A percentile compares a stretch with the other conserved stretches of the same genome.
phyloP scores from a whole-genome alignment of 2,113 vertebrate genomes.

The Merops nubicus region DNA sequence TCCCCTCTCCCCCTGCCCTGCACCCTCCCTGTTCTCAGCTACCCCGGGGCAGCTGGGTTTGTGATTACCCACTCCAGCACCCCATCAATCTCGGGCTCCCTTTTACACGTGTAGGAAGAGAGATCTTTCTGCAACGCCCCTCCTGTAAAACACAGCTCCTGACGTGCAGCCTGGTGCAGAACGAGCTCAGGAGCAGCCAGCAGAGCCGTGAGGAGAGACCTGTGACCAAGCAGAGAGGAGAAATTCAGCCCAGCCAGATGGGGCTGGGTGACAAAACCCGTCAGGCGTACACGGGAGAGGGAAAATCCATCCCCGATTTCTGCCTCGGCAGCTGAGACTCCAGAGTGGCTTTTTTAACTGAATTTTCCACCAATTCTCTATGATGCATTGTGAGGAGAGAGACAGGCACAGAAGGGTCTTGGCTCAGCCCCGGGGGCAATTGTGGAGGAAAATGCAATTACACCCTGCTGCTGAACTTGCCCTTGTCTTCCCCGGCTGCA shows the following conservation, averaged over 20 bases:
- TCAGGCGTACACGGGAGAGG: background rate
- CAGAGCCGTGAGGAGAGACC: background rate
- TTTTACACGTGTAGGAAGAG: slow-evolving; percentile 20
- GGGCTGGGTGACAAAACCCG: slow-evolving; percentile 22
- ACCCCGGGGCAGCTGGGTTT: slow-evolving; percentile 62
- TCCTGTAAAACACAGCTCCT: slow-evolving; percentile 21
- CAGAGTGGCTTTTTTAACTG: slow-evolving; percentile 50
- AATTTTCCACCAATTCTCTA: slow-evolving; percentile 67
- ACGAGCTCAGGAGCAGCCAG: background rate
- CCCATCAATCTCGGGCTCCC: slow-evolving; percentile 46
- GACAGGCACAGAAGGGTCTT: slow-evolving; percentile 11
- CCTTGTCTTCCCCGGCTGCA: slow-evolving; percentile 58
- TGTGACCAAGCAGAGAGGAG: background rate
- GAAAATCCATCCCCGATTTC: slow-evolving; percentile 38
- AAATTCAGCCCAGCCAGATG: slow-evolving; percentile 34
- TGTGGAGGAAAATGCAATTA: slow-evolving; percentile 79
- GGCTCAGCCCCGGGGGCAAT: slow-evolving; percentile 44
- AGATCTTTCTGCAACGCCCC: background rate
- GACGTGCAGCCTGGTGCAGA: background rate
- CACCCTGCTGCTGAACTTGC: slow-evolving; percentile 63
- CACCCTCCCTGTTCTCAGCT: slow-evolving; percentile 29
- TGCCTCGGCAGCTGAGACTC: slow-evolving; percentile 40
- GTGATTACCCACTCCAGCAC: slow-evolving; percentile 30
- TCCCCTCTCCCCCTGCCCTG: slow-evolving; percentile 25
- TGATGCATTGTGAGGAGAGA: slow-evolving; percentile 42